Conservation (phyloP, 2,113 vertebrate species). For the Pterocles orientalis region DNA sequence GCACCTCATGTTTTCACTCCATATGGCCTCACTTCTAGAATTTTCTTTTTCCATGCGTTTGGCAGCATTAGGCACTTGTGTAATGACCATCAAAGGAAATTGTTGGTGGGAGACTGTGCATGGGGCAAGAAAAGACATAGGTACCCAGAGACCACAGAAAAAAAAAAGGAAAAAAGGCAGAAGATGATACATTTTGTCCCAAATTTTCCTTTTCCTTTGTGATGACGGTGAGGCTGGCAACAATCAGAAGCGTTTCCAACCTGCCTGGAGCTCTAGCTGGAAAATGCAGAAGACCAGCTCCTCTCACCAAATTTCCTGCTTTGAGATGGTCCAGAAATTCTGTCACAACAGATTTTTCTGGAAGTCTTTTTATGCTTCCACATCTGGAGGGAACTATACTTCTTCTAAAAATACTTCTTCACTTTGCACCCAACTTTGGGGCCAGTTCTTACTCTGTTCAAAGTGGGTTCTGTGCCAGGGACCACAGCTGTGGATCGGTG, state of each 20-base stretch:
- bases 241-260: neutral
- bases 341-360: neutral
- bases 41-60: constrained; percentile 36
- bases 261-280: neutral
- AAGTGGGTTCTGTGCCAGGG: neutral
- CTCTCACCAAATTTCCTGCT: neutral
- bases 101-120: neutral
- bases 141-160: neutral
- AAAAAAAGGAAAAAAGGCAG: accelerated
- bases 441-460: neutral
- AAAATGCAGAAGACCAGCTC: neutral
- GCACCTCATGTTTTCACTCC: constrained; percentile 49
- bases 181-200: neutral
- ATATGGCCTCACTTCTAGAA: constrained; percentile 51
- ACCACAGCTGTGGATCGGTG: neutral
- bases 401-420: neutral
- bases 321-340: neutral
- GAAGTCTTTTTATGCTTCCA: neutral
- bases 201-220: neutral
- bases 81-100: constrained; percentile 15
- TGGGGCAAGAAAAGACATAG: neutral
- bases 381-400: neutral
- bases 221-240: neutral
- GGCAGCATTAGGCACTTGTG: neutral
- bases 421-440: neutral